Percentiles rank a stretch among this genome's conserved stretches.
Conservation (phyloP, 2,113 vertebrate genomes). For the Phalacrocorax aristotelis region DNA sequence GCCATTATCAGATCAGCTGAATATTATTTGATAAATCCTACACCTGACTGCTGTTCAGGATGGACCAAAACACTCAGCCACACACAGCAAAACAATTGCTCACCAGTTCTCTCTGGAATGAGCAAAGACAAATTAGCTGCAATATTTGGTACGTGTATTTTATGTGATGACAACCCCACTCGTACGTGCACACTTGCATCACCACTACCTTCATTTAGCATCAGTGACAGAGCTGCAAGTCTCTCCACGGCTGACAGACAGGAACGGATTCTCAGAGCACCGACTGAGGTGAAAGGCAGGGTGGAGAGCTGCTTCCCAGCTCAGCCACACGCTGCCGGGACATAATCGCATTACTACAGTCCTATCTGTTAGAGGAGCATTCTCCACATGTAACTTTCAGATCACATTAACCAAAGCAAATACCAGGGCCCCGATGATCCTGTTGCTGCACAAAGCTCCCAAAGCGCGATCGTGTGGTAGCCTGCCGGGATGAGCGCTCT, state of each 20-base stretch:
- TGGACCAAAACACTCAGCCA: not conserved
- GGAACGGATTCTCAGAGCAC: not conserved
- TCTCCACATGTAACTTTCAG: not conserved
- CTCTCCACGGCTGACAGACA: not conserved
- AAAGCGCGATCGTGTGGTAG: accelerated
- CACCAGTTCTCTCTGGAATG: not conserved
- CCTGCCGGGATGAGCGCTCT: not conserved
- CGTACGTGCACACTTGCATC: accelerated
- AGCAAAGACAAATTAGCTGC: not conserved
- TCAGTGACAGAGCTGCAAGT: not conserved
- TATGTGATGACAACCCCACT: not conserved
- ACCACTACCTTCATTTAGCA: not conserved
- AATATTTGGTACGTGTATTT: not conserved
- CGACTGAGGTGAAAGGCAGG: not conserved
- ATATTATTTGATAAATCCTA: not conserved
- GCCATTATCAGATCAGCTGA: not conserved
- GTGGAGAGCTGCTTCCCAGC: not conserved
- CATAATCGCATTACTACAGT: not conserved
- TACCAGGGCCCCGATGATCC: not conserved
- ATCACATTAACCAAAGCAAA: conserved; percentile 1
- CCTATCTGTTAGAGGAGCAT: not conserved
- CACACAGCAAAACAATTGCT: not conserved
- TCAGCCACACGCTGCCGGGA: not conserved
- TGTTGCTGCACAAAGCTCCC: not conserved
- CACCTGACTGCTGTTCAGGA: not conserved